Evolutionary conservation across 1,140 invertebrate species (phyloP).

Genomic region (Zaprionus taronus): DNA sequence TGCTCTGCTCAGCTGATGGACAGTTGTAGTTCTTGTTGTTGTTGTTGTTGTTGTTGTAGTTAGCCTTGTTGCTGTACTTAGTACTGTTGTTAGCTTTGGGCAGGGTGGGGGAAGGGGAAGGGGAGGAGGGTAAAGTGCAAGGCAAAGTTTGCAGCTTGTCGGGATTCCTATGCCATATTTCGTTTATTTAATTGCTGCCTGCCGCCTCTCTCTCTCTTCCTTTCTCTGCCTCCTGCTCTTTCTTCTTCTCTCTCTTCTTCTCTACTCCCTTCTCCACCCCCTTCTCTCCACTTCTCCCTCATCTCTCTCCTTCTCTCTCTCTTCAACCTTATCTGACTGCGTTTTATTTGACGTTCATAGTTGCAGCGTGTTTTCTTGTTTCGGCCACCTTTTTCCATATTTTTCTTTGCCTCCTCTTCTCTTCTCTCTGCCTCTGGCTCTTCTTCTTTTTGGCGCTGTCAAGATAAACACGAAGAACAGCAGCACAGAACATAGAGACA

Average conservation of each 20-base stretch:
- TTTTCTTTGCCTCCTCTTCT: not conserved
- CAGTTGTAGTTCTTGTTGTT: conserved; percentile 13
- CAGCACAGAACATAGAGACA: conserved; percentile 25
- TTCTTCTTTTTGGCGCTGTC: conserved; percentile 20
- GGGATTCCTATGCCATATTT: conserved; percentile 44
- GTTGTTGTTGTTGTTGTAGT: conserved; percentile 10
- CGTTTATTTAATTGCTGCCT: conserved; percentile 50
- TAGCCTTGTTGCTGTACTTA: conserved; percentile 8
- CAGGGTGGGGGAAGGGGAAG: not conserved
- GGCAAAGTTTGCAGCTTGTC: conserved; percentile 1
- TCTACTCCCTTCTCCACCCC: not conserved
- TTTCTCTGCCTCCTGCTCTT: not conserved
- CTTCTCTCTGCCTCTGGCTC: not conserved
- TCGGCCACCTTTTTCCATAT: conserved; percentile 53
- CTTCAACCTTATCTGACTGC: conserved; percentile 55
- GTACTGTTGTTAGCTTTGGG: not conserved
- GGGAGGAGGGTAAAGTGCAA: not conserved
- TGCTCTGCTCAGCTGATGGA: conserved; percentile 17
- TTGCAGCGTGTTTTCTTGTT: conserved; percentile 62
- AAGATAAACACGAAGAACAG: conserved; percentile 60
- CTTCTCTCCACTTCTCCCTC: not conserved
- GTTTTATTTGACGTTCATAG: conserved; percentile 79
- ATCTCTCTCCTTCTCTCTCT: not conserved
- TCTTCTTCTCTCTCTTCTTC: not conserved
- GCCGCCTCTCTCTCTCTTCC: not conserved